Evolutionary conservation across 2,113 vertebrate genomes (phyloP), one percentile per base, ranked within the genome.

Genomic region (Gymnocephalus cernua): DNA sequence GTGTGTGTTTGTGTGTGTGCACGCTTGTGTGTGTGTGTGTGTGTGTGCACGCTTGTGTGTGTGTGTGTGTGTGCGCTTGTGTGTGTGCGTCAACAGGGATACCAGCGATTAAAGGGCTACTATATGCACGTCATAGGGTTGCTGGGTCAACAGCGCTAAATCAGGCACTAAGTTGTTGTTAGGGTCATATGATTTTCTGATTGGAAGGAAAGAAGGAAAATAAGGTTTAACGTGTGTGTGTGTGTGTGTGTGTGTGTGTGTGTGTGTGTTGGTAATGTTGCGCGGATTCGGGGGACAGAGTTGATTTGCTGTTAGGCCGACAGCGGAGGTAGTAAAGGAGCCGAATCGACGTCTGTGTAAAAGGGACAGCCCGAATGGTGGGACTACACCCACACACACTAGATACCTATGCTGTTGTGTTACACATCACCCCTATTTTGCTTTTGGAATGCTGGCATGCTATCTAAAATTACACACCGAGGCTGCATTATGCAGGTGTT

Each of bases 51-150:
- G n/a, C n/a, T n/a, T n/a, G n/a, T n/a, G n/a, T n/a, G n/a, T n/a
- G n/a, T n/a, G n/a, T 73, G 66, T 72, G 79, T 44, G 78, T 57
- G 21, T 81, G 85, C 89, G 95, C n/a, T n/a, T 73, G 66, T 72
- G 79, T 44, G 78, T 57, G 21, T 81, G 85, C 89, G 95, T 95
- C 95, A 96, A 96, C 95, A 94, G 96, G 96, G 95, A 95, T 96
- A 96, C 95, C 95, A 90, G 96, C 97, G 96, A 97, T 98, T 97
- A 97, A 96, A 97, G 94, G 94, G 94, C 96, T 57, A 82, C 74
- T 77, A 59, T 84, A 95, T 95, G 96, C 95, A 96, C 56, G 80
- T 90, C 85, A 35, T 73, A 54, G 58, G 85, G 86, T 88, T 73
- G 51, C 95, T 91, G 95, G 96, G 96, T 96, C 97, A 88, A 95